Conservation (phyloP, 1,140 invertebrate genomes). For the Cydia splendana region DNA sequence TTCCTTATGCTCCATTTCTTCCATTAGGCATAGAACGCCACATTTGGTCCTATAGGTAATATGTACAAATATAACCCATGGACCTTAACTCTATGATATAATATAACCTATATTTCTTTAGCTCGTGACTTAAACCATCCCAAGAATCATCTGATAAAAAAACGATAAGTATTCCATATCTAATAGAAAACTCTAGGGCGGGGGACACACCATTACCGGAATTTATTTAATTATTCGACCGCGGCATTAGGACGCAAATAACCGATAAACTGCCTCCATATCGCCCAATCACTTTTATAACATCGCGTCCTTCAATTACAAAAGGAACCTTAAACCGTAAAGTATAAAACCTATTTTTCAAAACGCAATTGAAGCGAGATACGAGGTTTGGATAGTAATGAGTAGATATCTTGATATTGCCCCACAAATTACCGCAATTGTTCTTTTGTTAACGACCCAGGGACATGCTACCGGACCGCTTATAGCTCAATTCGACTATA, state of each 20-base stretch:
- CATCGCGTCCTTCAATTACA: neutral
- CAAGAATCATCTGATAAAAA: neutral
- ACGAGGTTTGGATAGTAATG: neutral
- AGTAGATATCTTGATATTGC: constrained; percentile 33
- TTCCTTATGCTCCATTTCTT: too few species aligned
- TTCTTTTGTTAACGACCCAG: constrained; percentile 29
- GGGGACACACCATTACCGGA: constrained; percentile 11
- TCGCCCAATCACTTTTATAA: neutral
- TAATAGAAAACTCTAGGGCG: constrained; percentile 19
- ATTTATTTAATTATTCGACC: constrained; percentile 33
- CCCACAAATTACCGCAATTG: constrained; percentile 34
- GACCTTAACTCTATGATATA: too few species aligned
- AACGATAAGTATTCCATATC: neutral
- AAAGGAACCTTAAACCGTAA: neutral
- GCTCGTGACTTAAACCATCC: neutral
- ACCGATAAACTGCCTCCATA: constrained; percentile 32
- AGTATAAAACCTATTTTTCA: neutral
- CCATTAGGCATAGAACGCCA: too few species aligned
- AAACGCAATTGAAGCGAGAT: neutral
- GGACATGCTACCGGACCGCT: constrained; percentile 25
- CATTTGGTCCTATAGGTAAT: too few species aligned
- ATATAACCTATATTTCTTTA: neutral
- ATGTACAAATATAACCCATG: too few species aligned
- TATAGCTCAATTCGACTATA: constrained; percentile 27
- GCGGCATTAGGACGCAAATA: constrained; percentile 32